A percentile compares a stretch with the other conserved stretches of the same genome.
Evolutionary conservation across 2,888 invertebrate genomes (phyloP).

Genomic region (Elgonia sp.): DNA sequence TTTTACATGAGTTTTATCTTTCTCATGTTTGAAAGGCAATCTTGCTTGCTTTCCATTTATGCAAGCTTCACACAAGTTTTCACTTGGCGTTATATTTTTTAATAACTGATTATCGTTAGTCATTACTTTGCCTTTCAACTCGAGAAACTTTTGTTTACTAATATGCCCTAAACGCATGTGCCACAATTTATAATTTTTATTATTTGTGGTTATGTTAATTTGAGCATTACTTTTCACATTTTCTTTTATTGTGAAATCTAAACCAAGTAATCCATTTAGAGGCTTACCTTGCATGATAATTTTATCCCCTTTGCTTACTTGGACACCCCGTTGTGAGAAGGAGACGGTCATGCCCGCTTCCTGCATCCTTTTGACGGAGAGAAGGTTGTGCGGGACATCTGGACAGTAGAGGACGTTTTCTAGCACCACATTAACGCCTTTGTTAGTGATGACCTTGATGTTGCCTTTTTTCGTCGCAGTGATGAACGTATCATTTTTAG

Average conservation of each 20-base stretch:
- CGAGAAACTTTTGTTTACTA: constrained; percentile 49
- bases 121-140: constrained; percentile 48
- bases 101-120: constrained; percentile 30
- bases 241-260: neutral
- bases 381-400: constrained; percentile 82
- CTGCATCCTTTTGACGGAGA: constrained; percentile 80
- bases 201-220: constrained; percentile 4
- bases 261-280: constrained; percentile 1
- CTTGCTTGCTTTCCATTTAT: constrained; percentile 50
- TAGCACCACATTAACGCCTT: constrained; percentile 73
- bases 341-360: constrained; percentile 80
- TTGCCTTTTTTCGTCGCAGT: constrained; percentile 81
- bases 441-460: constrained; percentile 79
- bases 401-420: constrained; percentile 80
- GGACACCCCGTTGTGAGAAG: constrained; percentile 80
- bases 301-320: constrained; percentile 75
- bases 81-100: constrained; percentile 39
- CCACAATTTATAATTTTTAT: constrained; percentile 79
- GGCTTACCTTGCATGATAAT: constrained; percentile 78
- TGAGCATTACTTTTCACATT: constrained; percentile 1
- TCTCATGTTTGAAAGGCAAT: constrained; percentile 41
- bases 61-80: constrained; percentile 35
- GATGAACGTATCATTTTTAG: constrained; percentile 81
- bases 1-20: constrained; percentile 49
- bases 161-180: constrained; percentile 81